These are phyloP conservation scores for Andrena hattorfiana DNA, from an alignment of 2,888 invertebrate genomes.

Conservation along the genomic window DNA sequence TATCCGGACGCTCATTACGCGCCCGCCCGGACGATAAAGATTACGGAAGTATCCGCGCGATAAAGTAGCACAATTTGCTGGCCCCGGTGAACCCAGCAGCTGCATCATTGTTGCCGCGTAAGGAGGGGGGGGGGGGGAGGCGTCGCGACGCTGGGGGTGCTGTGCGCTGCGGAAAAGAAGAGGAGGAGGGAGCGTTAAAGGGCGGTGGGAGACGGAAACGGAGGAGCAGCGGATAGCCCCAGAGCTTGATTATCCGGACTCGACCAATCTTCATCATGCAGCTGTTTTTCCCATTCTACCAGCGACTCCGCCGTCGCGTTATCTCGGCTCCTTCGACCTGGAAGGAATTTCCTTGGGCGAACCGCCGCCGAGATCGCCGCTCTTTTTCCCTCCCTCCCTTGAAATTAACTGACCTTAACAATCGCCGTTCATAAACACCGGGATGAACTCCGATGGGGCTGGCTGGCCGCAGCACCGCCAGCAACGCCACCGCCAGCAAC, in stretches of 20 bases:
- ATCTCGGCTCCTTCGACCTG: conserved; percentile 55
- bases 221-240: conserved; percentile 38
- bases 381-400: background rate
- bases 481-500: background rate
- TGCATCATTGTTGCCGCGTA: conserved; percentile 53
- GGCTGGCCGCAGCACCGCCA: background rate
- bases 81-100: conserved; percentile 48
- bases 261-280: conserved; percentile 73
- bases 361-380: conserved; percentile 33
- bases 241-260: conserved; percentile 67
- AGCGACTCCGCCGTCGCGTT: conserved; percentile 49
- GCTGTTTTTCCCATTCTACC: conserved; percentile 70
- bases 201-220: conserved; percentile 8
- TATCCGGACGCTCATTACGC: conserved; percentile 55
- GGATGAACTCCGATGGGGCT: conserved; percentile 15
- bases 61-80: conserved; percentile 68
- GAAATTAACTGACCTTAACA: conserved; percentile 67
- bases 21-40: conserved; percentile 57
- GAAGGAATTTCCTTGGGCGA: conserved; percentile 53
- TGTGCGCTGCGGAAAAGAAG: conserved; percentile 11
- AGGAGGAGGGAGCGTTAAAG: background rate
- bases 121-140: background rate
- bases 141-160: background rate
- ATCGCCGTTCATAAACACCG: conserved; percentile 65
- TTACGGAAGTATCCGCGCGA: conserved; percentile 66